Evolutionary conservation across 2,797 vertebrate genomes (phyloP).

Genomic region (Mormyrops boulengeri): DNA sequence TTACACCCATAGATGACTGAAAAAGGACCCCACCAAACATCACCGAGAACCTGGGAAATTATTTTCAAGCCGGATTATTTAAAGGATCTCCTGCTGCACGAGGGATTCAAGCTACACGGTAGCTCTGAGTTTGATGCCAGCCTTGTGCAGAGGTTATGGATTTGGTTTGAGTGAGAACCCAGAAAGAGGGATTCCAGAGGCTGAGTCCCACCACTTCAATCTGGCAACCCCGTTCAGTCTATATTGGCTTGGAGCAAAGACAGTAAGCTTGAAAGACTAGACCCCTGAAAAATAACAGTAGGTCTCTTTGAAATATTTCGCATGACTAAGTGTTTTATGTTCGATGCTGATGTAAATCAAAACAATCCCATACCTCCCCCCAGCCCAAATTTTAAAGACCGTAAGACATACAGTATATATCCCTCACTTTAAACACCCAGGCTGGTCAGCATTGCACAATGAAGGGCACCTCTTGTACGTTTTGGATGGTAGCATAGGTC

Average conservation of each 20-base stretch:
- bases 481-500: neutral
- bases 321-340: slow-evolving; percentile 11
- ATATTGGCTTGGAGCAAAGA: neutral
- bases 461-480: neutral
- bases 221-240: neutral
- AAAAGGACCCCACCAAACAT: neutral
- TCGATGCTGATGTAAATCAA: neutral
- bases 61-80: neutral
- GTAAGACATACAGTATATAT: neutral
- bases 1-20: neutral
- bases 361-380: neutral
- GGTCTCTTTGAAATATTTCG: slow-evolving; percentile 14
- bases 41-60: neutral
- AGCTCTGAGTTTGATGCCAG: neutral
- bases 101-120: neutral
- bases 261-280: neutral
- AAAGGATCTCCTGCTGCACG: neutral
- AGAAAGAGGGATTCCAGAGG: neutral
- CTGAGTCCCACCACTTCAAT: neutral
- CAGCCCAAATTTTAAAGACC: neutral
- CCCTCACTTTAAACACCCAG: neutral
- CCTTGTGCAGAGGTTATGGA: neutral
- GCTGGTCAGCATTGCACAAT: neutral
- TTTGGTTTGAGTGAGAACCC: neutral
- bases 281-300: neutral